Evolutionary conservation across 2,797 vertebrate species (phyloP).

Genomic region (Kryptopterus vitreolus): DNA sequence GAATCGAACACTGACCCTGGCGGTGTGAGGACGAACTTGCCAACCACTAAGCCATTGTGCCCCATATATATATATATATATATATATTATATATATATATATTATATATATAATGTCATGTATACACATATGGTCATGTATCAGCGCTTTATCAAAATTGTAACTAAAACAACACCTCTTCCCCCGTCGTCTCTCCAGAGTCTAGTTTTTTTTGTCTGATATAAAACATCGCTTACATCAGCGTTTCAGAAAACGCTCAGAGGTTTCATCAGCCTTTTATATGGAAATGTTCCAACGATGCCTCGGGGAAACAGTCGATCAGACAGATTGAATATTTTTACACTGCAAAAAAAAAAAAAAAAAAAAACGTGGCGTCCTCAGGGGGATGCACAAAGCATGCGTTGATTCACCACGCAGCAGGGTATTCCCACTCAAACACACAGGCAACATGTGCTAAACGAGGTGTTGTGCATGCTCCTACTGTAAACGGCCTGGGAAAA

Average conservation of each 20-base stretch:
- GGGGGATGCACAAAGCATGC: constrained; percentile 4
- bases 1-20: too few species aligned
- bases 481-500: too few species aligned
- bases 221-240: constrained; percentile 15
- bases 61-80: constrained; percentile 7
- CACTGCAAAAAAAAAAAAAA: constrained; percentile 1
- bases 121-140: not conserved
- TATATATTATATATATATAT: not conserved
- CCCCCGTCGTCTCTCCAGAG: not conserved
- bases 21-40: too few species aligned
- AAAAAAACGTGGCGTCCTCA: not conserved
- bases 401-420: not conserved
- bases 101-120: too few species aligned
- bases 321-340: constrained; percentile 18
- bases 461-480: not conserved
- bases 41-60: too few species aligned
- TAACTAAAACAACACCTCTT: not conserved
- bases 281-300: constrained; percentile 22
- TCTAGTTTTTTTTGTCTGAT: constrained; percentile 18
- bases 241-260: constrained; percentile 17
- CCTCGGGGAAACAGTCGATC: constrained; percentile 22
- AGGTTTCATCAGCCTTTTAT: constrained; percentile 36
- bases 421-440: not conserved
- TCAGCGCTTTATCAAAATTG: not conserved
- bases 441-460: not conserved